Conservation (phyloP, 92 coral and sea anemone species). For the Umimayanthus chanpuru region DNA sequence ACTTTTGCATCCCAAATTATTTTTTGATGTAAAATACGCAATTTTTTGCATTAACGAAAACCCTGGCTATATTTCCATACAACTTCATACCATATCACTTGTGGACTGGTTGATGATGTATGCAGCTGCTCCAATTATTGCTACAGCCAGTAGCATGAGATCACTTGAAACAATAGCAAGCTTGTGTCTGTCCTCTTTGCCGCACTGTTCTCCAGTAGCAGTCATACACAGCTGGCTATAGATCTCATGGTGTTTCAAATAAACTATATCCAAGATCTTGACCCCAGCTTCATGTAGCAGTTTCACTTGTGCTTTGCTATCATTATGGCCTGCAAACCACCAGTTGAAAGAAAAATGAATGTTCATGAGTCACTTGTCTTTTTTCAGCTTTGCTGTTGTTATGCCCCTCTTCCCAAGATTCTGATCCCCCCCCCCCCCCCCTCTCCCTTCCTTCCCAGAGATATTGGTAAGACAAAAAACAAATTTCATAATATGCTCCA, state of each 20-base stretch:
- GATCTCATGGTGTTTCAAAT: constrained; percentile 79
- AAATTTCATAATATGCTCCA: too few relatives aligned
- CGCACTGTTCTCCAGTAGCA: constrained; percentile 88
- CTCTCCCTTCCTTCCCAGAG: too few relatives aligned
- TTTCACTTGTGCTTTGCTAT: constrained; percentile 86
- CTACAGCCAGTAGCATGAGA: constrained; percentile 88
- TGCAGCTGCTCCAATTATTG: constrained; percentile 90
- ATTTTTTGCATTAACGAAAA: too few relatives aligned
- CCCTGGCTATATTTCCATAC: neutral
- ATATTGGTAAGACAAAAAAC: neutral
- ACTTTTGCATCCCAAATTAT: too few relatives aligned
- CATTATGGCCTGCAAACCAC: constrained; percentile 78
- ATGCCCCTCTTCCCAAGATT: too few relatives aligned
- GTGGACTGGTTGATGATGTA: constrained; percentile 80
- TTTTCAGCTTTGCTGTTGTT: neutral
- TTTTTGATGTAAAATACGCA: too few relatives aligned
- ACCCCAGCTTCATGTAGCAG: constrained; percentile 88
- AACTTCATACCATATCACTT: constrained; percentile 80
- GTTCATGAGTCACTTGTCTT: neutral
- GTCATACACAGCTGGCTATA: constrained; percentile 86
- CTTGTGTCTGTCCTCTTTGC: constrained; percentile 79
- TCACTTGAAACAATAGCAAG: constrained; percentile 81
- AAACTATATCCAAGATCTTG: constrained; percentile 86
- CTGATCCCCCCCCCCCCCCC: too few relatives aligned
- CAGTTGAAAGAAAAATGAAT: neutral